phyloP scores from a whole-genome alignment of 2,888 invertebrate species.

The Phytoseiulus persimilis region DNA sequence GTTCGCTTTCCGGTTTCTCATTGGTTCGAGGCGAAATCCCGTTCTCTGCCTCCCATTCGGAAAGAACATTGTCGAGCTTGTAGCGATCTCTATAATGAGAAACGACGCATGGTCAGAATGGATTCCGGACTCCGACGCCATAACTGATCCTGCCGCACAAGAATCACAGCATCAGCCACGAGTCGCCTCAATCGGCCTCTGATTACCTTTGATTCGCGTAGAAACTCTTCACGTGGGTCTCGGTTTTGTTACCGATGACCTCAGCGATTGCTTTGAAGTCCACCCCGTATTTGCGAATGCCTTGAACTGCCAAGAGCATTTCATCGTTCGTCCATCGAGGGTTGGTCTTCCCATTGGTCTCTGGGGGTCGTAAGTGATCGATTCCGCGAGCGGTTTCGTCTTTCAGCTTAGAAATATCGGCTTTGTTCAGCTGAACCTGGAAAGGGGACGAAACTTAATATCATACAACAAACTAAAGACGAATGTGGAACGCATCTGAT shows the following conservation, averaged over 20 bases:
- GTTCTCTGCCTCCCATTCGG: constrained; percentile 46
- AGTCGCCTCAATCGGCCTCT: neutral
- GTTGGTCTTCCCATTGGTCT: constrained; percentile 61
- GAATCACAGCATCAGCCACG: too few relatives aligned
- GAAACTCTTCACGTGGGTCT: constrained; percentile 80
- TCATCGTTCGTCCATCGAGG: constrained; percentile 89
- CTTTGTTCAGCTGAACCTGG: constrained; percentile 89
- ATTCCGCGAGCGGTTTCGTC: constrained; percentile 62
- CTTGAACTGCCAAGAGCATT: constrained; percentile 77
- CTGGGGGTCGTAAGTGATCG: constrained; percentile 57
- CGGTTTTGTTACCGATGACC: constrained; percentile 86
- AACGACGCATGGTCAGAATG: neutral
- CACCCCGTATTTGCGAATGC: constrained; percentile 60
- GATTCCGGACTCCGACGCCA: too few relatives aligned
- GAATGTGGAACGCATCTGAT: neutral
- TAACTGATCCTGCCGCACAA: neutral
- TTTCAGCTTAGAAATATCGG: constrained; percentile 75
- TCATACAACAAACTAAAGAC: too few relatives aligned
- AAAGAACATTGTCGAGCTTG: constrained; percentile 44
- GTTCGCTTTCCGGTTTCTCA: constrained; percentile 25
- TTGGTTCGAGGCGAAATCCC: constrained; percentile 41
- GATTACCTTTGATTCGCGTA: constrained; percentile 65
- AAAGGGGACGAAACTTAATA: constrained; percentile 41
- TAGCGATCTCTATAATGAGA: constrained; percentile 40
- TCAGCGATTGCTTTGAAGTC: constrained; percentile 90